Evolutionary conservation across 1,140 invertebrate species (phyloP), one percentile per base, ranked within the genome.

Genomic region (Hyphantria cunea): DNA sequence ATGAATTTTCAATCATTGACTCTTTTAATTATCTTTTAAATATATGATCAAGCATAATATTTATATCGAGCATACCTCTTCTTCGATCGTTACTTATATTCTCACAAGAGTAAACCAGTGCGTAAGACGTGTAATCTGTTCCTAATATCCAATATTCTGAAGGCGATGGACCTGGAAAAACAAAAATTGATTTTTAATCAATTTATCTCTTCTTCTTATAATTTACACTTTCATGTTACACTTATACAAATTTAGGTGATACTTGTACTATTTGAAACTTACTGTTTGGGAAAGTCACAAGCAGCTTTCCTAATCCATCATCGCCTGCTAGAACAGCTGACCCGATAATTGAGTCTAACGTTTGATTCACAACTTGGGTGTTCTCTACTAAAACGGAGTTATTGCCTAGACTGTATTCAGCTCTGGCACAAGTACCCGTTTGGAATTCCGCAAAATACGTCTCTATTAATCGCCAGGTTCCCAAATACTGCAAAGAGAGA

Each of bases 381-480:
- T 85, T 85, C n/a, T 42, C 48, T 0, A 83, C 82, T 7, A 70
- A 54, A 0, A 84, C 68, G 3, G 68, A 64, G 3, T 70, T 56
- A 6, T 12, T 15, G 0, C 33, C 50, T 6, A 72, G 14, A n/a
- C 64, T 70, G 54, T 86, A 89, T 0, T 64, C 75, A 8, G 84
- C 82, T 10, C 78, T 74, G 6, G 64, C 68, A 64, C 86, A 89
- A 4, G 69, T 15, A 0, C 84, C 81, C 0, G 41, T 13, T 79
- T 86, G 85, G 67, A 78, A 82, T 9, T 78, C 70, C 0, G 81
- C 63, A 15, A 70, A 60, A 37, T 89, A 89, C 0, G 59, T 73
- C 41, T 85, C 76, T 10, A 88, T 72, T 50, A 82, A 59, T 13
- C 78, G 71, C 85, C 85, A 88, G 3, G 59, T 64, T 1, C 78